Conservation (phyloP, 2,113 vertebrate genomes). For the Macquaria ambigua region DNA sequence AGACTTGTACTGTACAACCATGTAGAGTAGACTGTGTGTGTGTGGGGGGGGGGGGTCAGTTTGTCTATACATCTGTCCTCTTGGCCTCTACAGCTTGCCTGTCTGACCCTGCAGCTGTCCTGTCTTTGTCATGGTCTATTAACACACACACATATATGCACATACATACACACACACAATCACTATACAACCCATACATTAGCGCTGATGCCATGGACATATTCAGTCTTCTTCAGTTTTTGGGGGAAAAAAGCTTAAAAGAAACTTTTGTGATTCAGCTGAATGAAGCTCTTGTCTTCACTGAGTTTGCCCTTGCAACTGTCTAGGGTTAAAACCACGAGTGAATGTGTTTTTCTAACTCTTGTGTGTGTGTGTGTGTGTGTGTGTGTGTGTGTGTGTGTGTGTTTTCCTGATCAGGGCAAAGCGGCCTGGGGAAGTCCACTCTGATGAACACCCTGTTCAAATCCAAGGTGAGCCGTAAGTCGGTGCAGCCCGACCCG, state of each 20-base stretch:
- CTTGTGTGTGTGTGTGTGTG: background rate
- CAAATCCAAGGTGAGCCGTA: constrained; percentile 98
- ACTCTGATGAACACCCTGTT: constrained; percentile 99
- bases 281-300: constrained; percentile 9
- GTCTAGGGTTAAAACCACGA: background rate
- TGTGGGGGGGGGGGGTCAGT: too few species aligned
- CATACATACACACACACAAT: constrained; percentile 3
- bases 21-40: constrained; percentile 20
- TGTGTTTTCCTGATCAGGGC: constrained; percentile 84
- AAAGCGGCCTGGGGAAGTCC: constrained; percentile 98
- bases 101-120: constrained; percentile 62
- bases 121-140: constrained; percentile 20
- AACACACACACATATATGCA: background rate
- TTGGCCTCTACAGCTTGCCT: constrained; percentile 35
- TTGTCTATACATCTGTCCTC: constrained; percentile 60
- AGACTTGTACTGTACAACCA: background rate
- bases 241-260: background rate
- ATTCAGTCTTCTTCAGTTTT: background rate
- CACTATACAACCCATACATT: background rate
- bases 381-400: constrained; percentile 8
- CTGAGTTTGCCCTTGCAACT: background rate
- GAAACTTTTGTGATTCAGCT: background rate
- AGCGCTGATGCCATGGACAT: constrained; percentile 21
- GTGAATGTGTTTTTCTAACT: constrained; percentile 10
- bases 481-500: constrained; percentile 87